phyloP scores from a whole-genome alignment of 2,113 vertebrate genomes.

The Chloropsis cyanopogon region DNA sequence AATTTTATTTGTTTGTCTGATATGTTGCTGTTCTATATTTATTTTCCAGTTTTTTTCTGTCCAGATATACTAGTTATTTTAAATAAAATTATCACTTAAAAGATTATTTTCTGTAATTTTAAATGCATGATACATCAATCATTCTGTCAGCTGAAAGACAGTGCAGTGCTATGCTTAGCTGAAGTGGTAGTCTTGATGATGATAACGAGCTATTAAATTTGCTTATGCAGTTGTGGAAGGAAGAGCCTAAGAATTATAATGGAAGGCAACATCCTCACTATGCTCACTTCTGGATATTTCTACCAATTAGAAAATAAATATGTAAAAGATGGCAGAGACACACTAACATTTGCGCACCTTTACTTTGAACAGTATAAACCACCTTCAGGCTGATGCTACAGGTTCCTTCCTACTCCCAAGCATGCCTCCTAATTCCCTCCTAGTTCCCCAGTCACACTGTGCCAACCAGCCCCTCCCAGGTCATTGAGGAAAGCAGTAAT shows the following conservation, averaged over 20 bases:
- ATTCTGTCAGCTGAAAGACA: conserved; percentile 13
- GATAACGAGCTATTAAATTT: conserved; percentile 14
- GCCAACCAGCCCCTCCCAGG: conserved; percentile 5
- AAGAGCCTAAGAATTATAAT: not conserved
- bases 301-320: not conserved
- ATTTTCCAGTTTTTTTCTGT: not conserved
- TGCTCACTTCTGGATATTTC: not conserved
- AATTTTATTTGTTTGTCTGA: not conserved
- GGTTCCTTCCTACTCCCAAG: not conserved
- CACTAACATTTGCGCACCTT: not conserved
- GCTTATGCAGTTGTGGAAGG: not conserved
- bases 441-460: not conserved
- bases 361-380: not conserved
- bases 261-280: not conserved
- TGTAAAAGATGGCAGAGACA: not conserved
- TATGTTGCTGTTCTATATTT: not conserved
- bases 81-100: not conserved
- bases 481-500: conserved; percentile 45
- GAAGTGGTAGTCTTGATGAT: not conserved
- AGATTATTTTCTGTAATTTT: conserved; percentile 34
- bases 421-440: not conserved
- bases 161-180: not conserved
- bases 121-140: not conserved
- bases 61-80: not conserved
- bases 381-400: not conserved